phyloP scores from a whole-genome alignment of 2,888 invertebrate species.

The Lumbricus terrestris region DNA sequence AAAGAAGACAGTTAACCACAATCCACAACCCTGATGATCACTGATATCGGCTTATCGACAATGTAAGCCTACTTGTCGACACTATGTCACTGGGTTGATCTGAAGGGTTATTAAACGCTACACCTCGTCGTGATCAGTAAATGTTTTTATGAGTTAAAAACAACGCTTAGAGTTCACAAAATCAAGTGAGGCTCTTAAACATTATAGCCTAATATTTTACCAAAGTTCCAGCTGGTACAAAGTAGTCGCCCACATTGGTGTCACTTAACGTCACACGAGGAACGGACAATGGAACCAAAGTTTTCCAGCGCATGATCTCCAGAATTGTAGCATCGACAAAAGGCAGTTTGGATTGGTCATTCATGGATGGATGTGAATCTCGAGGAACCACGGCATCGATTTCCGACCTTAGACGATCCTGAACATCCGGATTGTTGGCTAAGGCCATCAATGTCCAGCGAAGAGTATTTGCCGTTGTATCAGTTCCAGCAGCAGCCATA shows the following conservation, averaged over 20 bases:
- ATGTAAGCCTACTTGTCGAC: too few species aligned
- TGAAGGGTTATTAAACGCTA: too few species aligned
- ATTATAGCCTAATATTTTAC: background rate
- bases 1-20: too few species aligned
- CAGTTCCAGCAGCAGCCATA: background rate
- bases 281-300: background rate
- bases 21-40: too few species aligned
- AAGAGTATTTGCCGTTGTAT: background rate
- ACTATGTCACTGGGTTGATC: too few species aligned
- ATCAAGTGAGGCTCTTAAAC: too few species aligned
- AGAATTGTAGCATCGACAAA: background rate
- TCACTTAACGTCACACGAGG: background rate
- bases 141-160: too few species aligned
- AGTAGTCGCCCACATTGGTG: background rate
- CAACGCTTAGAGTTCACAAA: too few species aligned
- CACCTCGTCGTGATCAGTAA: too few species aligned
- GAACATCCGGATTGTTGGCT: background rate
- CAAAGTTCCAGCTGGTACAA: background rate
- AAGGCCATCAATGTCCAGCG: background rate
- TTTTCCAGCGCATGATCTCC: background rate
- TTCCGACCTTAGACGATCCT: background rate
- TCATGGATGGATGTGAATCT: background rate
- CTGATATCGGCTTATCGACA: too few species aligned
- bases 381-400: background rate
- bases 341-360: background rate